Evolutionary conservation across 1,140 invertebrate species (phyloP), one percentile per base, ranked within the genome.

Genomic region (Drosophila seguyi): DNA sequence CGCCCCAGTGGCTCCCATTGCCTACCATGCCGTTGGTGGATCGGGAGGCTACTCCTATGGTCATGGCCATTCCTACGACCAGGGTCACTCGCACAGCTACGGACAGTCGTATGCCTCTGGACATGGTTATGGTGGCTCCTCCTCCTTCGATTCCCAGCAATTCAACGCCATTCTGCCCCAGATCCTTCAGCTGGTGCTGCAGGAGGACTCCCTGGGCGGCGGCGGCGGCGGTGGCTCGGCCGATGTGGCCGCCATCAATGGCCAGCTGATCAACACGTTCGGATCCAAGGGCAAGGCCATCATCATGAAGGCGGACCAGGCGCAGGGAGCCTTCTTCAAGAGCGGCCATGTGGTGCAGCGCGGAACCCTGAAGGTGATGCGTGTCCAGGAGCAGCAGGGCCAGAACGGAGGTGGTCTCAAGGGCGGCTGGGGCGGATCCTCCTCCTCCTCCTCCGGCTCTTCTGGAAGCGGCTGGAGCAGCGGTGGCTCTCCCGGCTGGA

Each of bases 341-440:
- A 81, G 90, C 61, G 90, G 90, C 0, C 90, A 91, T 65, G 90
- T 91, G 14, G 77, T 91, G 34, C 85, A 91, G 66, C 81, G 86
- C 8, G 90, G 90, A 20, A 90, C 80, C 3, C 52, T 91, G 18
- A 87, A 91, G 47, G 79, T 91, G 50, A 91, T 82, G 80, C 79
- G 62, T 1, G 84, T 86, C 10, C 48, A 82, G 60, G 73, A 83
- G 27, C 50, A 74, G 42, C 18, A 67, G 39, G 48, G 38, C 13
- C 66, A 50, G 29, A 29, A 25, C 6, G 65, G 41, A 11, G 76
- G 48, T 41, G 47, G 47, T 25, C 27, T 48, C 13, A 60, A 81
- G 42, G 59, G 62, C 18, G 48, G 48, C 45, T 66, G 47, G 55
- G 72, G 62, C 0, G 41, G n/a, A 16, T 55, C 36, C 20, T 63